These are phyloP conservation scores for Pomacea canaliculata DNA, from an alignment of 2,888 invertebrate species.

Conservation along the genomic window DNA sequence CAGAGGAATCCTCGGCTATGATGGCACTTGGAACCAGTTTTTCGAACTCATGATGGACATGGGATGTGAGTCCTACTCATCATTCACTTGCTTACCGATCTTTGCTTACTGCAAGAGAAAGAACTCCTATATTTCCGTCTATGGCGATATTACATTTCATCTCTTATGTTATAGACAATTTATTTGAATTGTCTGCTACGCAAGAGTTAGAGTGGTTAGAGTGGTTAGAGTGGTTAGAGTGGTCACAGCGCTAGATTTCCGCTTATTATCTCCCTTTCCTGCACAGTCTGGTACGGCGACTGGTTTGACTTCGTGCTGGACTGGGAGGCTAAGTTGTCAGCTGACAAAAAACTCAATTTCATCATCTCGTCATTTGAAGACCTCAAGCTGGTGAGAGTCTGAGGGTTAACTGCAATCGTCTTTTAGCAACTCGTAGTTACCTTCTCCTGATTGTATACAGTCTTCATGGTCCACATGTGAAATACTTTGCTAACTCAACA, in stretches of 20 bases:
- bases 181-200: too few species aligned
- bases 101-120: background rate
- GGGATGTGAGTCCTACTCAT: constrained; percentile 24
- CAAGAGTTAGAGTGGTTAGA: too few species aligned
- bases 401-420: too few species aligned
- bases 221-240: too few species aligned
- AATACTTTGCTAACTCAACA: too few species aligned
- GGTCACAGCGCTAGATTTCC: too few species aligned
- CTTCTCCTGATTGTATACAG: too few species aligned
- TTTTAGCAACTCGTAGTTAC: too few species aligned
- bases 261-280: background rate
- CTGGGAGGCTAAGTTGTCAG: constrained; percentile 12
- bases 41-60: constrained; percentile 18
- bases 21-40: constrained; percentile 30
- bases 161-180: too few species aligned
- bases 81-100: background rate
- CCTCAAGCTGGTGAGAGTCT: background rate
- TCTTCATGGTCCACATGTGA: too few species aligned
- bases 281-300: constrained; percentile 15
- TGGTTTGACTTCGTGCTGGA: constrained; percentile 24
- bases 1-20: background rate
- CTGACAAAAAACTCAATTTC: background rate
- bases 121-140: too few species aligned
- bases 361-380: background rate
- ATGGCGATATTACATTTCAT: too few species aligned